Base-by-base conservation (phyloP, 2,797 vertebrate species). In the Sebastes jordani region DNA sequence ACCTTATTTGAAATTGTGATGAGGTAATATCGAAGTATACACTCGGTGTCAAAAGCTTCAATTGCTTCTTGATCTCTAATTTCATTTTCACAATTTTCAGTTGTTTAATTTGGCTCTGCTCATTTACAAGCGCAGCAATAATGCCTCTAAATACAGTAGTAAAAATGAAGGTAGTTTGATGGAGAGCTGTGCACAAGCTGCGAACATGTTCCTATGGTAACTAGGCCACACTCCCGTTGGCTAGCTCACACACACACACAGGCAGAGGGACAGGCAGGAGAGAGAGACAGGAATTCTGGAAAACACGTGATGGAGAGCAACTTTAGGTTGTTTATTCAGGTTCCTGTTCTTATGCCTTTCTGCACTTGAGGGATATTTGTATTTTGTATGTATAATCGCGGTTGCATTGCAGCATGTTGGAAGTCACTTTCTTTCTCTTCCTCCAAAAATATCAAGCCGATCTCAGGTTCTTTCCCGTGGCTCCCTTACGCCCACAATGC, bases 161-260 rank as follows among this genome's bases (percentile, higher is more conserved):
- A 70, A 76, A 87, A 88, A 85, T 59, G 74, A 87, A 90, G 83
- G 87, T 80, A 82, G 82, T 87, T 85, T 80, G 82, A 89, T 83
- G 69, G 85, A 90, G 80, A 89, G 88, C 79, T 55, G 76, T 70
- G 83, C 85, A 81, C 80, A 83, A 83, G 87, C 91, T 86, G 81
- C 46, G 11, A 91, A 83, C 86, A 88, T 69, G 93, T 94, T 94
- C 90, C 91, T 87, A 94, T 94, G 92, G 92, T 90, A 94, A 94
- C 93, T 89, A 88, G 89, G 90, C 92, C 91, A 90, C 91, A 91
- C 77, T 92, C 74, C 85, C 69, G 67, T 82, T 88, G 90, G 91
- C 88, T 88, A 62, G 81, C 84, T 2, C 85, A 81, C 76, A 81
- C 38, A 34, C 38, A 34, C 71, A 8, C 27, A 29, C 27, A 79